A percentile compares a stretch with the other conserved stretches of the same genome.
Conservation (phyloP, 1,140 invertebrate species). For the Parapsyche elsis region DNA sequence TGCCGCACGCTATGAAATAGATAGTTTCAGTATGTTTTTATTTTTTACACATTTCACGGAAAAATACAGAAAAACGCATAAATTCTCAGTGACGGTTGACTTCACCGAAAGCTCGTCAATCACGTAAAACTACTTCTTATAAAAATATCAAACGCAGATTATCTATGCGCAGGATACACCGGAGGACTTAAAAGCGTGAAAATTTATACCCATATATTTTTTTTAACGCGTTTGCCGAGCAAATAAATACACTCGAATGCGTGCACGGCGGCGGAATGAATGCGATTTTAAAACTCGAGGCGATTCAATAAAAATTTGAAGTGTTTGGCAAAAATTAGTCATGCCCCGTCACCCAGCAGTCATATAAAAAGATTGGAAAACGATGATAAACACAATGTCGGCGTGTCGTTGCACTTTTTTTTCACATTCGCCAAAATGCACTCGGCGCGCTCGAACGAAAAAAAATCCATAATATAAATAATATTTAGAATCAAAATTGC, state of each 20-base stretch:
- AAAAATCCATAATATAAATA: slow-evolving; percentile 10
- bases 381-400: slow-evolving; percentile 15
- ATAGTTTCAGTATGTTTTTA: neutral
- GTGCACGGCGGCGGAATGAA: neutral
- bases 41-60: neutral
- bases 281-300: slow-evolving; percentile 27
- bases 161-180: neutral
- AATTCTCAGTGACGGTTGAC: slow-evolving; percentile 3
- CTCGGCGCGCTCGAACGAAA: neutral
- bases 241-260: too few species aligned
- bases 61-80: neutral
- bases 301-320: slow-evolving; percentile 25
- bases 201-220: too few species aligned
- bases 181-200: too few species aligned
- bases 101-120: neutral
- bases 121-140: neutral
- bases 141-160: neutral
- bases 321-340: slow-evolving; percentile 41
- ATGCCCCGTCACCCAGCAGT: slow-evolving; percentile 32
- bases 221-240: too few species aligned
- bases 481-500: slow-evolving; percentile 24
- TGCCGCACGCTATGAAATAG: neutral
- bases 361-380: slow-evolving; percentile 19
- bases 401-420: slow-evolving; percentile 34
- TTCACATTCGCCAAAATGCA: neutral